Percentiles rank a stretch among this genome's conserved stretches.
Conservation (phyloP, 64 coral and sea anemone species). For the Stichodactyla mertensii region DNA sequence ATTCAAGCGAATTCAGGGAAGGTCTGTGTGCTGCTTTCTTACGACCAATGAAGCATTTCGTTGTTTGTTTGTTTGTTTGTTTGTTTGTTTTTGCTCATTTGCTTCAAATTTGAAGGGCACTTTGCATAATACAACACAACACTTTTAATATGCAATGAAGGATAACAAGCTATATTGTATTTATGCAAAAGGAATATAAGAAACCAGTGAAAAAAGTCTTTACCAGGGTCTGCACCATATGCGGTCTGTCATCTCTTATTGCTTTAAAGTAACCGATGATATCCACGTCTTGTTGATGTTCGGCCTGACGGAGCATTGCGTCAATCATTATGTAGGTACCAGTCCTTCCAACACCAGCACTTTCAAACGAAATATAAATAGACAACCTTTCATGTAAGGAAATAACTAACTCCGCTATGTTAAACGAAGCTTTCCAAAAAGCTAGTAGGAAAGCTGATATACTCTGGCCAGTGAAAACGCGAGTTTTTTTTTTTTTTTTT, state of each 20-base stretch:
- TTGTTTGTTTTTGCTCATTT: too few relatives aligned
- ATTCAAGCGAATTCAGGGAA: too few relatives aligned
- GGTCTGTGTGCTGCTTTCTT: too few relatives aligned
- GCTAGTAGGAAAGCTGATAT: too few relatives aligned
- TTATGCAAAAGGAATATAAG: too few relatives aligned
- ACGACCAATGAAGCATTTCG: neutral
- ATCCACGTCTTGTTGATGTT: slow-evolving; percentile 27
- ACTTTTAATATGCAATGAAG: too few relatives aligned
- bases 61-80: neutral
- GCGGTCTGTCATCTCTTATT: slow-evolving; percentile 48
- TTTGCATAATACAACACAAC: too few relatives aligned
- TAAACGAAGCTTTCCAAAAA: neutral
- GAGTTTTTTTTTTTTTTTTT: neutral
- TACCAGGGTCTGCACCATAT: slow-evolving; percentile 67
- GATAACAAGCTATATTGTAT: too few relatives aligned
- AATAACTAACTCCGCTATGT: neutral
- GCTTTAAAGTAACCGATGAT: slow-evolving; percentile 47
- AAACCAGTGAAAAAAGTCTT: too few relatives aligned
- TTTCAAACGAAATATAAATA: neutral
- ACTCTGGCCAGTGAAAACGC: too few relatives aligned
- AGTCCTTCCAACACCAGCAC: slow-evolving; percentile 73
- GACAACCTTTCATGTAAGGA: neutral
- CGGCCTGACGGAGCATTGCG: slow-evolving; percentile 51
- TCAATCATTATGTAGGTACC: slow-evolving; percentile 69
- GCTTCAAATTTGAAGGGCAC: too few relatives aligned